Percentiles rank a stretch among this genome's conserved stretches.
These are phyloP conservation scores for Thalassarche chlororhynchos DNA, from an alignment of 2,113 vertebrate genomes.

Conservation along the genomic window DNA sequence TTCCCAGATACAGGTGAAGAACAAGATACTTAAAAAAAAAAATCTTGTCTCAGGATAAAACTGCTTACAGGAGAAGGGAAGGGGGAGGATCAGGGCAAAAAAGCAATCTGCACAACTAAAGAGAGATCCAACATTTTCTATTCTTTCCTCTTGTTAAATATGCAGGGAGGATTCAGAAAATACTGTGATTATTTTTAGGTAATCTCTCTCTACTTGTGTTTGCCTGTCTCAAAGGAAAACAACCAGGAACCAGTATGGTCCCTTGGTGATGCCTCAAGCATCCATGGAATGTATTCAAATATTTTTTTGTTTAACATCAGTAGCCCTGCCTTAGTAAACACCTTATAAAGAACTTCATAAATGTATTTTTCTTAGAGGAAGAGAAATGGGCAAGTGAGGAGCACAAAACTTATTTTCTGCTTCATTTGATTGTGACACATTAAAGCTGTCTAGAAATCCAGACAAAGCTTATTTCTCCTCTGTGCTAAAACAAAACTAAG, in stretches of 20 bases:
- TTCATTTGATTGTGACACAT: not conserved
- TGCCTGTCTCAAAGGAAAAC: not conserved
- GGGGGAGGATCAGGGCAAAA: not conserved
- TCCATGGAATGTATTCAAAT: slow-evolving; percentile 18
- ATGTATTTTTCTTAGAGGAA: not conserved
- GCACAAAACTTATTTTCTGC: not conserved
- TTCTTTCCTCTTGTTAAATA: not conserved
- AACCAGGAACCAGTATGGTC: not conserved
- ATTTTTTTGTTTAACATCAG: not conserved
- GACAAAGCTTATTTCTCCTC: not conserved
- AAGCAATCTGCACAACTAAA: not conserved
- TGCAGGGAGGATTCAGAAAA: not conserved
- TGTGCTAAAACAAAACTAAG: not conserved
- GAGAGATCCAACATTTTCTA: not conserved
- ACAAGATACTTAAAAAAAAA: not conserved
- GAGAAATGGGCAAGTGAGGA: not conserved
- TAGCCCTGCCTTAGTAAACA: not conserved
- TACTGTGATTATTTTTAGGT: not conserved
- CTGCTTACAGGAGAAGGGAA: not conserved
- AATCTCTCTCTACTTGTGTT: not conserved
- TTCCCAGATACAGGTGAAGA: not conserved
- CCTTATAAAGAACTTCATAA: not conserved
- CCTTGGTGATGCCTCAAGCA: slow-evolving; percentile 7
- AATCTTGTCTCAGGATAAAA: not conserved
- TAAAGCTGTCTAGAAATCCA: slow-evolving; percentile 22